A percentile compares a stretch with the other conserved stretches of the same genome.
These are phyloP conservation scores for Uria aalge DNA, from an alignment of 2,113 vertebrate species.

Conservation along the genomic window DNA sequence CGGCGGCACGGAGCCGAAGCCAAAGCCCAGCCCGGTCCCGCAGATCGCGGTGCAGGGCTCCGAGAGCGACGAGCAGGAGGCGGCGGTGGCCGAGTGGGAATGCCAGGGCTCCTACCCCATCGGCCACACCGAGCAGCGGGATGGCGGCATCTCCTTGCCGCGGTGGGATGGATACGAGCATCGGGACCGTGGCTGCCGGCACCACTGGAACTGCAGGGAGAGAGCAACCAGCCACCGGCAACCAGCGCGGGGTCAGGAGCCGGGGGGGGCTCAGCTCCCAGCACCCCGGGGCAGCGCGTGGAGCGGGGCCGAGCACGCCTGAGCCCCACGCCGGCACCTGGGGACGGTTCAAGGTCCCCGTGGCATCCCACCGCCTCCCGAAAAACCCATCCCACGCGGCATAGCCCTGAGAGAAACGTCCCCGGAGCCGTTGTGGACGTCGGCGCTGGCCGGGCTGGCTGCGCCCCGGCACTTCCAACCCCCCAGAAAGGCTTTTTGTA, in stretches of 20 bases:
- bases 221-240: not conserved
- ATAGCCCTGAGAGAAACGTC: not conserved
- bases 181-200: not conserved
- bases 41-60: slow-evolving; percentile 91
- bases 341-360: not conserved
- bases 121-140: not conserved
- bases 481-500: not conserved
- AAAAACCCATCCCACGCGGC: not conserved
- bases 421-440: not conserved
- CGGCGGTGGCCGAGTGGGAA: slow-evolving; percentile 48
- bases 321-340: not conserved
- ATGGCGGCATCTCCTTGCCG: not conserved
- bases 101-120: slow-evolving; percentile 77
- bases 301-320: not conserved
- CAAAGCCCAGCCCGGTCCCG: slow-evolving; percentile 75
- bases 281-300: not conserved
- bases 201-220: not conserved
- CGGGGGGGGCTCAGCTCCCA: not conserved
- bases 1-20: not conserved
- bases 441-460: not conserved
- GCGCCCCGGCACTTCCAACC: not conserved
- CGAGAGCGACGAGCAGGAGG: slow-evolving; percentile 77
- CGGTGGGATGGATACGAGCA: not conserved
- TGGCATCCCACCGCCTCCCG: not conserved
- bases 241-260: not conserved